Evolutionary conservation across 2,113 vertebrate species (phyloP).

Genomic region (Natator depressus): DNA sequence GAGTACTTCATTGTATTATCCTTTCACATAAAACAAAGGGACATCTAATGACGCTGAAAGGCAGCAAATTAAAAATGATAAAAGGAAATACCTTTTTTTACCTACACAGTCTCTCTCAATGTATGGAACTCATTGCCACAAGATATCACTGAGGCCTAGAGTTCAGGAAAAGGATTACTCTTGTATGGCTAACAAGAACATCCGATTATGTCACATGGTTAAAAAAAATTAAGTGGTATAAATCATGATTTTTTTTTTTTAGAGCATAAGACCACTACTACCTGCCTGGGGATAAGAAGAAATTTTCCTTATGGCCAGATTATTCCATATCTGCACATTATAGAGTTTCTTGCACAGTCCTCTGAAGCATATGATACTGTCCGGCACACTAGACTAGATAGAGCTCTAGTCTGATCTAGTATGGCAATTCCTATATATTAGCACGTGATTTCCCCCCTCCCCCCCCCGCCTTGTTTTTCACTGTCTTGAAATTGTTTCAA

Average conservation of each 20-base stretch:
- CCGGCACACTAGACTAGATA: not conserved
- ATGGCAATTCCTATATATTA: not conserved
- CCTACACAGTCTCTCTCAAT: not conserved
- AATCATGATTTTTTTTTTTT: not conserved
- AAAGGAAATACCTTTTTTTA: not conserved
- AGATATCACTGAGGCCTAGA: not conserved
- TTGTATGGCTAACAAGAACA: not conserved
- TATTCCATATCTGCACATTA: not conserved
- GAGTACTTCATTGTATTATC: not conserved
- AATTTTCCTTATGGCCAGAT: not conserved
- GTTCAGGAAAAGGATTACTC: not conserved
- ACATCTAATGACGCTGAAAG: not conserved
- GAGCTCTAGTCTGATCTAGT: not conserved
- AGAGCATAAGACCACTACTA: not conserved
- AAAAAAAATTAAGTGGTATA: not conserved
- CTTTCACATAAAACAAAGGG: not conserved
- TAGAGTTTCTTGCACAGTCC: not conserved
- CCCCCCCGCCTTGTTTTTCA: not conserved
- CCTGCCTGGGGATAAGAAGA: not conserved
- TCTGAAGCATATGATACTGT: not conserved
- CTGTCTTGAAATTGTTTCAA: not conserved
- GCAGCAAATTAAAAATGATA: not conserved
- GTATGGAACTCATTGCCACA: not conserved
- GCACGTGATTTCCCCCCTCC: not conserved
- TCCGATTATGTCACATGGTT: not conserved